Evolutionary conservation across 2,113 vertebrate genomes (phyloP).

Genomic region (Plecturocebus donacophilus): DNA sequence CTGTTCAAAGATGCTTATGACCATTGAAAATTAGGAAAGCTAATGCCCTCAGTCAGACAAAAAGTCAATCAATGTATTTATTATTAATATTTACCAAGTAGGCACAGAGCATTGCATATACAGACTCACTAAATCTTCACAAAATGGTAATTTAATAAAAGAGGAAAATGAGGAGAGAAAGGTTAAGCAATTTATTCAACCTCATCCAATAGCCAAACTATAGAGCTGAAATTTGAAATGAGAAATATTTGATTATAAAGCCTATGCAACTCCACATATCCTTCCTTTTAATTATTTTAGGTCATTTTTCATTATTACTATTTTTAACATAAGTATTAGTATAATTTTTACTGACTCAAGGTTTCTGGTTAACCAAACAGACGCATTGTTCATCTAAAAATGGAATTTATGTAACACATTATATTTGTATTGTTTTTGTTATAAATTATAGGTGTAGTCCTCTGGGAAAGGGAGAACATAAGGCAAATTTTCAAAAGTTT

Average conservation of each 20-base stretch:
- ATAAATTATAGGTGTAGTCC: background rate
- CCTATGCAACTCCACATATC: background rate
- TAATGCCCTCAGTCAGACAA: no score
- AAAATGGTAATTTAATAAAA: background rate
- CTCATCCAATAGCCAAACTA: background rate
- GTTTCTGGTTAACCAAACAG: background rate
- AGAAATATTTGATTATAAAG: slow-evolving; percentile 25
- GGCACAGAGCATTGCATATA: background rate
- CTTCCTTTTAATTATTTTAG: slow-evolving; percentile 8
- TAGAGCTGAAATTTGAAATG: background rate
- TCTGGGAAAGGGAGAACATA: background rate
- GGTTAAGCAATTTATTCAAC: background rate
- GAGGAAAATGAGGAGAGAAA: background rate
- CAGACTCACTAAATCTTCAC: background rate
- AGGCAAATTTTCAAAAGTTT: slow-evolving; percentile 31
- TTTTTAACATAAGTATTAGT: slow-evolving; percentile 5
- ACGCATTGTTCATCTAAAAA: background rate
- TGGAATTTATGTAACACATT: background rate
- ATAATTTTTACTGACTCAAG: background rate
- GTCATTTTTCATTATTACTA: background rate
- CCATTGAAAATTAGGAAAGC: no score
- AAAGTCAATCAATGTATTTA: no score
- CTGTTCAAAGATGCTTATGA: no score
- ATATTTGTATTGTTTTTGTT: background rate
- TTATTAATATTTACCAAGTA: slow-evolving; percentile 53